Evolutionary conservation across 2,797 vertebrate genomes (phyloP).

Genomic region (Falco columbarius): DNA sequence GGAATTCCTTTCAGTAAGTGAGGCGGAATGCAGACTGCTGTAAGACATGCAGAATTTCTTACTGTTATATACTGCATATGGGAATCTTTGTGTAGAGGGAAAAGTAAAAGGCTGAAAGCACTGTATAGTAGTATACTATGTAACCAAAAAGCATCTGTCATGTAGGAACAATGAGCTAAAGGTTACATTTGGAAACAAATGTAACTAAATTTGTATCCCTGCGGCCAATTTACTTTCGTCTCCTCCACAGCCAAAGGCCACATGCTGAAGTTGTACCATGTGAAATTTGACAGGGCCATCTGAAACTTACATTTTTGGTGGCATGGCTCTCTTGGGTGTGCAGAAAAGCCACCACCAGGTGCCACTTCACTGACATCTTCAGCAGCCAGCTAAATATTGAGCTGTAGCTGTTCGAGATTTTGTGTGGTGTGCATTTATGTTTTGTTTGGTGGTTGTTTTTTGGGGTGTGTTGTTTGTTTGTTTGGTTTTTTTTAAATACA

Average conservation of each 20-base stretch:
- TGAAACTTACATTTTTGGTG: background rate
- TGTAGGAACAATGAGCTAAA: background rate
- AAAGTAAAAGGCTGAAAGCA: background rate
- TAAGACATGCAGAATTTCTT: background rate
- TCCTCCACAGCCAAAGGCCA: background rate
- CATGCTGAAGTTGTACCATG: background rate
- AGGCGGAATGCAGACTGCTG: background rate
- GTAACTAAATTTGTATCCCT: background rate
- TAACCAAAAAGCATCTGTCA: background rate
- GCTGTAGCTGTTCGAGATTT: background rate
- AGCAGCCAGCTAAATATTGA: background rate
- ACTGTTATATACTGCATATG: background rate
- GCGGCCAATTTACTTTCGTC: background rate
- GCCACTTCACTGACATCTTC: background rate
- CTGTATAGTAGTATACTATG: rapidly evolving
- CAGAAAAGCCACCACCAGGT: background rate
- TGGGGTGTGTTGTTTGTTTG: too few relatives aligned
- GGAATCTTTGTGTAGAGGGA: background rate
- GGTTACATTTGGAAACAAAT: background rate
- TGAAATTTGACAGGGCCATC: background rate
- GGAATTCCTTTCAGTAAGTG: background rate
- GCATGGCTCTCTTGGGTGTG: background rate
- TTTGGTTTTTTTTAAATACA: background rate
- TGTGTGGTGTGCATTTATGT: background rate
- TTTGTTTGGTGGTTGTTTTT: too few relatives aligned